Base-by-base conservation (phyloP, 2,888 invertebrate genomes). In the Stenichneumon culpator region DNA sequence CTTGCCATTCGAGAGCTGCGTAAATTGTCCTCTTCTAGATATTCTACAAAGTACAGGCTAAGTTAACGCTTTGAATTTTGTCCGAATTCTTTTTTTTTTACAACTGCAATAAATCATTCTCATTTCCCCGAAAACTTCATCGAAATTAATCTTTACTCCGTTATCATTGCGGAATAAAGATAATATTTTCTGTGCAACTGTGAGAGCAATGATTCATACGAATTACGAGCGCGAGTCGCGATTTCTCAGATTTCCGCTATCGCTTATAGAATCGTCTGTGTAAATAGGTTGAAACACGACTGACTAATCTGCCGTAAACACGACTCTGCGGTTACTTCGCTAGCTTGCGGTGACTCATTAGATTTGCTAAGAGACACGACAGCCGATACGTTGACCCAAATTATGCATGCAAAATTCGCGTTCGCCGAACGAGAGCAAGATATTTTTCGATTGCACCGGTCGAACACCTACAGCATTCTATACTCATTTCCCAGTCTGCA, bases 391-490 rank as follows among this genome's bases (percentile, higher is more conserved):
- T 74, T 74, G 25, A 11, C 11, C 50, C 75, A 19, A 50, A 75
- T 63, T 65, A 65, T 65, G 50, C 63, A 47, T 32, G 52, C 75
- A 4, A 57, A 57, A 65, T 65, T 50, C 50, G 50, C 36, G 47
- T 50, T 75, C 50, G 65, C 32, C 36, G 65, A 75, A 65, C 65
- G 65, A 36, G 22, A 52, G 50, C 28, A 22, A 63, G 52, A 52
- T 75, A 75, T 65, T 65, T 75, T 65, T 50, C 65, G 47, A 75
- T 19, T 22, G 14, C n/a, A 54, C 22, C 47, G 3, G 28, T 32
- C 6, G 14, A 25, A 74, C 28, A 65, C 32, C 7, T 36, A n/a
- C n/a, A 22, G 73, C 28, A 60, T 44, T 60, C 16, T 19, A n/a
- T 16, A 3, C 14, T n/a, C 28, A 25, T 57, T 39, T 44, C 2